phyloP scores from a whole-genome alignment of 2,888 invertebrate species.

The Conomelus anceps region DNA sequence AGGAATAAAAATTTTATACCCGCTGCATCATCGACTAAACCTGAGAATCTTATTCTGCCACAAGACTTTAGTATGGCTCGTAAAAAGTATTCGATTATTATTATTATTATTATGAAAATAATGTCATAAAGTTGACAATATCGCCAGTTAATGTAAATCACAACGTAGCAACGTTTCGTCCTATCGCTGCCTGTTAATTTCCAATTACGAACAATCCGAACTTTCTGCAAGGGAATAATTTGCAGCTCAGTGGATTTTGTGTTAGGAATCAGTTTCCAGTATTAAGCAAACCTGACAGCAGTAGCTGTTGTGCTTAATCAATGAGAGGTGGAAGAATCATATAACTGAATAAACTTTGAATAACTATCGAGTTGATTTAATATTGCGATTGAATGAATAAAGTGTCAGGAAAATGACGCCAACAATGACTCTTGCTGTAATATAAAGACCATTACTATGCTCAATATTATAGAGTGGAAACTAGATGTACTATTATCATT shows the following conservation, averaged over 20 bases:
- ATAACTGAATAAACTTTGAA: no score
- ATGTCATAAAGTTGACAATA: background rate
- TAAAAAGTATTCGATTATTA: background rate
- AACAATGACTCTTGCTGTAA: no score
- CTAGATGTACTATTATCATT: no score
- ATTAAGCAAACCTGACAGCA: background rate
- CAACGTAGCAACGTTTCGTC: background rate
- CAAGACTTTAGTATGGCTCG: background rate
- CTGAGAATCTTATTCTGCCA: background rate
- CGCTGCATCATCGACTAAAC: background rate
- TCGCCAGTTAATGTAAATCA: background rate
- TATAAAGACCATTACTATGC: no score
- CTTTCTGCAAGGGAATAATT: background rate
- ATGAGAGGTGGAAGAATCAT: no score
- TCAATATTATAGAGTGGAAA: no score
- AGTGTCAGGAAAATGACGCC: no score
- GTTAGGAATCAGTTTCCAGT: background rate
- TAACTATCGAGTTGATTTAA: no score
- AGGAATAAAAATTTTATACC: background rate
- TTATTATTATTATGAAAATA: background rate
- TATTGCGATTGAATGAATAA: no score
- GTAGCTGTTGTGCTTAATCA: no score
- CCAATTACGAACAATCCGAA: background rate
- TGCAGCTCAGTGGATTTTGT: background rate
- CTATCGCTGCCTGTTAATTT: background rate